phyloP scores from a whole-genome alignment of 1,140 invertebrate species.

The Eubasilissa regina region DNA sequence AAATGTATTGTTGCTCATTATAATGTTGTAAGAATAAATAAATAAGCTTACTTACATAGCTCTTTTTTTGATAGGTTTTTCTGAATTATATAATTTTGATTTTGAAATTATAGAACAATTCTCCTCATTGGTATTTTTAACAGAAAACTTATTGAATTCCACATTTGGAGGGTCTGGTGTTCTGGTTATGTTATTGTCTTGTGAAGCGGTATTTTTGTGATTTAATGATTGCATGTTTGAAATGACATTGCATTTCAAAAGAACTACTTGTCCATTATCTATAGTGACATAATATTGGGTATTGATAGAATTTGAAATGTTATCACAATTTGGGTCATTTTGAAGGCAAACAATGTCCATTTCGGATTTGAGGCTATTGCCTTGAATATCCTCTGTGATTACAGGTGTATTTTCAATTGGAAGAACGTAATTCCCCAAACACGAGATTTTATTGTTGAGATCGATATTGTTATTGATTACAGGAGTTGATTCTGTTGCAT shows the following conservation, averaged over 20 bases:
- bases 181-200: not conserved
- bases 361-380: not conserved
- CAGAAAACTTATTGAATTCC: too few relatives aligned
- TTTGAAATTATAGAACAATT: too few relatives aligned
- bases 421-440: not conserved
- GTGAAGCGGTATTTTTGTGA: not conserved
- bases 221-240: not conserved
- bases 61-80: too few relatives aligned
- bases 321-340: not conserved
- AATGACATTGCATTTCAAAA: constrained; percentile 4
- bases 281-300: constrained; percentile 1
- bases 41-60: too few relatives aligned
- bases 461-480: too few relatives aligned
- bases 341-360: not conserved
- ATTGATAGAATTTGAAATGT: not conserved
- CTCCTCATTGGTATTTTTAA: too few relatives aligned
- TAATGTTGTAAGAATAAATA: too few relatives aligned
- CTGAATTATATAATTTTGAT: too few relatives aligned
- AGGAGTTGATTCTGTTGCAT: too few relatives aligned
- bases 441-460: not conserved
- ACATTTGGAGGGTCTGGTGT: too few relatives aligned
- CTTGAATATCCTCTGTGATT: constrained; percentile 8
- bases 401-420: not conserved
- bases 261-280: not conserved
- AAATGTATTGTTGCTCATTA: too few relatives aligned